Base-by-base conservation (phyloP, 1,140 invertebrate species). In the Contarinia nasturtii region DNA sequence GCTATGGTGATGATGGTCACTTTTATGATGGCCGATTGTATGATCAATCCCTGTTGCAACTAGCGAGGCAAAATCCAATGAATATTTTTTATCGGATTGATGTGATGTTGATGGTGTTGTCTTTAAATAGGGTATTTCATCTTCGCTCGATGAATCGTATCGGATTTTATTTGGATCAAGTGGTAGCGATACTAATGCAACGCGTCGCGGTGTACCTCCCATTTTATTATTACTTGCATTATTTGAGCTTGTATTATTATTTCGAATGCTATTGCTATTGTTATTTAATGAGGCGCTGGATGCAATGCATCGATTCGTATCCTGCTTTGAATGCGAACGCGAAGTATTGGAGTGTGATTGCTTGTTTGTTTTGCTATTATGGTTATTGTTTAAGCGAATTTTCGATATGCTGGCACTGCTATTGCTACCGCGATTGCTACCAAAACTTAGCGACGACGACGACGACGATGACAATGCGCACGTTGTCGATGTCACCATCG, bases 51-150 rank as follows among this genome's bases (percentile, higher is more conserved):
- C 27, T 27, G 40, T 44, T 47, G 8, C 47, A 36, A 22, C 12
- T 20, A 38, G 38, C 55, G 43, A 33, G 49, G 51, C 44, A 47
- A 48, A 48, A 50, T 20, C 45, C 53, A 40, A 38, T 47, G 17
- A 38, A 40, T 12, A 15, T 22, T 7, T 43, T 42, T 42, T 48
- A 27, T 27, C 27, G 27, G 27, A 27, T 27, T 27, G 27, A 10
- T 27, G 27, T 27, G 27, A 27, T 27, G 27, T 27, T 27, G 27
- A 27, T 27, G 17, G 37, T 12, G 14, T 40, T 12, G 37, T 53
- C 11, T 56, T 58, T 27, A 63, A 50, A 55, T 62, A 63, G 33
- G 60, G 60, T 50, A 59, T 57, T 19, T 60, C 56, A 22, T 63
- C 57, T 15, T 54, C 50, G 19, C 33, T 45, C 14, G 44, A 45